Conservation (phyloP, 1,140 invertebrate genomes). For the Oedothorax gibbosus region DNA sequence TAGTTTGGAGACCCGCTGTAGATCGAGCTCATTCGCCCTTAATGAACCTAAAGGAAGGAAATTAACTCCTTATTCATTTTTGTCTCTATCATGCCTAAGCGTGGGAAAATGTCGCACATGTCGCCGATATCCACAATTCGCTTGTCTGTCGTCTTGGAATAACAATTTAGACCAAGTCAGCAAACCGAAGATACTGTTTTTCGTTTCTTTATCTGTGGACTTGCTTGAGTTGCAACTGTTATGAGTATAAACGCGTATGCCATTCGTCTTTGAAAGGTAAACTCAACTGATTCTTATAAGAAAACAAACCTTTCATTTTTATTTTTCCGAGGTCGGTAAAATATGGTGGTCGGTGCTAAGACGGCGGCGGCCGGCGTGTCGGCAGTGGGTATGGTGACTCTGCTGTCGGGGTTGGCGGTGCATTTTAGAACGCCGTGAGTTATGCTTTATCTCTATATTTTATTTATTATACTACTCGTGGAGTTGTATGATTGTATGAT, state of each 20-base stretch:
- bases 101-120: too few species aligned
- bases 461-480: neutral
- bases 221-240: slow-evolving; percentile 16
- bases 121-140: too few species aligned
- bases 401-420: slow-evolving; percentile 22
- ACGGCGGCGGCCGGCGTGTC: slow-evolving; percentile 15
- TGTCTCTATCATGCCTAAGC: too few species aligned
- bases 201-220: slow-evolving; percentile 18
- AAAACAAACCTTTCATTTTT: neutral
- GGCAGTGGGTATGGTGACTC: slow-evolving; percentile 22
- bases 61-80: too few species aligned
- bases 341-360: slow-evolving; percentile 13
- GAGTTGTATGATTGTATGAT: too few species aligned
- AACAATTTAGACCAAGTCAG: slow-evolving; percentile 5
- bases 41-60: too few species aligned
- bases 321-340: neutral
- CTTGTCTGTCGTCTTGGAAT: too few species aligned
- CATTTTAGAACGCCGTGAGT: slow-evolving; percentile 24
- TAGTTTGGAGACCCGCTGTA: too few species aligned
- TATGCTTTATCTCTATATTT: neutral
- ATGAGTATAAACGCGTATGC: slow-evolving; percentile 9
- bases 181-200: neutral
- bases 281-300: neutral
- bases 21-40: too few species aligned
- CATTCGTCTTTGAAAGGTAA: neutral